Base-by-base conservation (phyloP, 23 tunicate species). In the Botrylloides violaceus region DNA sequence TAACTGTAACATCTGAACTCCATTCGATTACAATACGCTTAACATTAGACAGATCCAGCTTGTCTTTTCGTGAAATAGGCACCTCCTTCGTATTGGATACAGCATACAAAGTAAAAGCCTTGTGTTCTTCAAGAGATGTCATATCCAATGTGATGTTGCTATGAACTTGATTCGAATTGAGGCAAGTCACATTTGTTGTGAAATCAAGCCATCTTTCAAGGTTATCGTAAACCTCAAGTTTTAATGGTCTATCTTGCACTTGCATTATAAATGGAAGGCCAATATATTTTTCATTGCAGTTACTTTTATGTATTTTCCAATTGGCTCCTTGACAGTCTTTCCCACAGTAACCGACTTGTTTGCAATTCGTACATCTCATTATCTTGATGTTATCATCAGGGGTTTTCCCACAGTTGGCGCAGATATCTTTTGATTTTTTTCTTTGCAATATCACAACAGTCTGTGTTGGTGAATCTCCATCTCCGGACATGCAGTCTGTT, bases 301-400 rank as follows among this genome's bases (percentile, higher is more conserved):
- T 58, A 21, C 56, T 62, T 61, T 77, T 61, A 76, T 90, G 97
- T 24, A 65, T 70, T 1, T 72, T 70, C 97, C 97, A 90, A 32
- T 83, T 77, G 29, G 80, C 60, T 58, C 56, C 57, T 64, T 88
- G 96, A 63, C 96, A 88, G 28, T 81, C 80, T 36, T 78, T 83
- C 62, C 78, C 36, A 50, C 97, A 90, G 56, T 90, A 90, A 4
- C 75, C 97, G 30, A 79, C 87, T 58, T 66, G 32, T 27, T 63
- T 43, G 73, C 97, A 90, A 21, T 83, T 83, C 43, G 79, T 56
- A 66, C 97, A 90, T 19, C 97, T 71, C 43, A 72, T 83, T 19
- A 80, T 81, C 33, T 79, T 78, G 59, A 60, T 33, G 32, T 47
- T 77, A 35, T 57, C 34, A 1, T 35, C 27, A 12, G 48, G 53